A percentile compares a stretch with the other conserved stretches of the same genome.
Conservation (phyloP, 2,797 vertebrate species). For the Artibeus jamaicensis region DNA sequence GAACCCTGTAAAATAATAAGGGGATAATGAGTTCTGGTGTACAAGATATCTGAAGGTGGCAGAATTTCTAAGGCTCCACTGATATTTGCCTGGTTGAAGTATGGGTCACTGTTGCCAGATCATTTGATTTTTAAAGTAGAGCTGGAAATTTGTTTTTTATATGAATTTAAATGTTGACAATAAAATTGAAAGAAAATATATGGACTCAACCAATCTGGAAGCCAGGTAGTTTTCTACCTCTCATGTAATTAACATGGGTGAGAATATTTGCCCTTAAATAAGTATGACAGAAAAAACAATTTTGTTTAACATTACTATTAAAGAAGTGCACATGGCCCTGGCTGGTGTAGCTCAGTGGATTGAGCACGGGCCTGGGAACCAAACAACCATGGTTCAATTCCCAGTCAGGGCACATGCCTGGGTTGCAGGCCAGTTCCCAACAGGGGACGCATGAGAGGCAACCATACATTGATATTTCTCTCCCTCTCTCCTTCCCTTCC, state of each 20-base stretch:
- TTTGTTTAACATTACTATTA: not conserved
- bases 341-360: no score
- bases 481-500: no score
- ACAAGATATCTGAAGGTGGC: not conserved
- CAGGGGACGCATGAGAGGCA: no score
- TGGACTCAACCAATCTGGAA: slow-evolving; percentile 14
- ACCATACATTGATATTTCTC: no score
- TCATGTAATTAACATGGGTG: not conserved
- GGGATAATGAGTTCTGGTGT: not conserved
- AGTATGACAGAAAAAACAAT: not conserved
- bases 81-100: not conserved
- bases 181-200: not conserved
- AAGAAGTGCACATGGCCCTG: not conserved
- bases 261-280: not conserved
- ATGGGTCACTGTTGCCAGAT: not conserved
- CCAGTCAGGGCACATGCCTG: no score
- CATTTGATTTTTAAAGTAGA: slow-evolving; percentile 10
- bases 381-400: no score
- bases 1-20: not conserved
- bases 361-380: no score
- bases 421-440: no score
- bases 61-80: not conserved
- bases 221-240: not conserved
- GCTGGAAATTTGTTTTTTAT: slow-evolving; percentile 6
- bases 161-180: slow-evolving; percentile 23